phyloP scores from a whole-genome alignment of 2,113 vertebrate genomes.

The Silurus meridionalis region DNA sequence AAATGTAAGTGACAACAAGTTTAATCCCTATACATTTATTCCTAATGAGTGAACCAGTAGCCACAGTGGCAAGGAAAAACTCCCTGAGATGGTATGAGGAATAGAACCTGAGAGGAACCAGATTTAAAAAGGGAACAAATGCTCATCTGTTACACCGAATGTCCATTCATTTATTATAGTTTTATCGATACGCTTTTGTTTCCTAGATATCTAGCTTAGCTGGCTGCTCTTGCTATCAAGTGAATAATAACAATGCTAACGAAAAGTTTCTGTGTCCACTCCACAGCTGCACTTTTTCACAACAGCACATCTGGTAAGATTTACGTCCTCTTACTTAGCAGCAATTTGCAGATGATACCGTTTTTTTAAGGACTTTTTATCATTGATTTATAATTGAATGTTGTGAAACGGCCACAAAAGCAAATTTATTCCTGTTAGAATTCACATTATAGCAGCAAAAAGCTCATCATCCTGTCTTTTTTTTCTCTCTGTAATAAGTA shows the following conservation, averaged over 20 bases:
- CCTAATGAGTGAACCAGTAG: too few relatives aligned
- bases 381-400: background rate
- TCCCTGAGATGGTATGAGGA: too few relatives aligned
- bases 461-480: background rate
- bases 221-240: background rate
- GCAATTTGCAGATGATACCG: background rate
- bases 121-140: too few relatives aligned
- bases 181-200: background rate
- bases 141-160: too few relatives aligned
- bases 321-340: background rate
- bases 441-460: background rate
- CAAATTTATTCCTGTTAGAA: background rate
- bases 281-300: background rate
- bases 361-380: background rate
- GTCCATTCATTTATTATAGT: too few relatives aligned
- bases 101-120: too few relatives aligned
- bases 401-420: background rate
- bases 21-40: too few relatives aligned
- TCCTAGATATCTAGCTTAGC: background rate
- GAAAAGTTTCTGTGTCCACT: background rate
- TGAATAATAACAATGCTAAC: background rate
- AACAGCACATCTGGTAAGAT: slow-evolving; percentile 1
- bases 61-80: too few relatives aligned
- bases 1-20: too few relatives aligned
- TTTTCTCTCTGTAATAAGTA: background rate